phyloP scores from a whole-genome alignment of 2,888 invertebrate species.

The Idaea straminata region DNA sequence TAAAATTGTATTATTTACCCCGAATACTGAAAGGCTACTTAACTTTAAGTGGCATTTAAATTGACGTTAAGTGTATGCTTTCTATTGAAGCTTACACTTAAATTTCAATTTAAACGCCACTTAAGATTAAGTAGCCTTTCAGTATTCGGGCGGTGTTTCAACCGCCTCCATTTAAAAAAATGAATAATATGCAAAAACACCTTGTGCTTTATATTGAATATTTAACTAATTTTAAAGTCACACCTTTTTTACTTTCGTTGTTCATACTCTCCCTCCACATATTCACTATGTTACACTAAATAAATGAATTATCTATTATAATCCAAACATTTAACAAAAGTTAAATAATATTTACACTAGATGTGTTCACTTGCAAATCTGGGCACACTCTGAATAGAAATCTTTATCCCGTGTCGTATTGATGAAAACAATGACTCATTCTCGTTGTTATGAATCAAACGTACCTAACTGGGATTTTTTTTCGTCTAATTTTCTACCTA shows the following conservation, averaged over 20 bases:
- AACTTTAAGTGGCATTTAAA: too few species aligned
- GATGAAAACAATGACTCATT: neutral
- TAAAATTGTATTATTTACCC: too few species aligned
- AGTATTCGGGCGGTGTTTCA: too few species aligned
- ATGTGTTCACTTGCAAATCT: neutral
- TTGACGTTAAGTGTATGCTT: too few species aligned
- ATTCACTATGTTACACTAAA: neutral
- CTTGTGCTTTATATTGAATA: neutral
- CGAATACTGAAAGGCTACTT: too few species aligned
- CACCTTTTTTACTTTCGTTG: neutral
- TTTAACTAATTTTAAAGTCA: neutral
- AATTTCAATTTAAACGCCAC: too few species aligned
- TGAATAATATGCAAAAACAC: too few species aligned
- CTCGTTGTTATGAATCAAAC: neutral
- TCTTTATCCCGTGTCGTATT: neutral
- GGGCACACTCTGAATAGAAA: neutral
- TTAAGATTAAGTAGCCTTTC: too few species aligned
- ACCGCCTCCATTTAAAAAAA: too few species aligned
- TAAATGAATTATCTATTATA: neutral
- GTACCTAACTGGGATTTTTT: neutral
- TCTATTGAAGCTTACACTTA: too few species aligned
- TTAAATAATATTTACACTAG: neutral
- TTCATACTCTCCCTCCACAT: neutral
- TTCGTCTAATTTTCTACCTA: neutral
- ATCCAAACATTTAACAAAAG: neutral